phyloP scores from a whole-genome alignment of 2,888 invertebrate species.

The Rhagonycha fulva region DNA sequence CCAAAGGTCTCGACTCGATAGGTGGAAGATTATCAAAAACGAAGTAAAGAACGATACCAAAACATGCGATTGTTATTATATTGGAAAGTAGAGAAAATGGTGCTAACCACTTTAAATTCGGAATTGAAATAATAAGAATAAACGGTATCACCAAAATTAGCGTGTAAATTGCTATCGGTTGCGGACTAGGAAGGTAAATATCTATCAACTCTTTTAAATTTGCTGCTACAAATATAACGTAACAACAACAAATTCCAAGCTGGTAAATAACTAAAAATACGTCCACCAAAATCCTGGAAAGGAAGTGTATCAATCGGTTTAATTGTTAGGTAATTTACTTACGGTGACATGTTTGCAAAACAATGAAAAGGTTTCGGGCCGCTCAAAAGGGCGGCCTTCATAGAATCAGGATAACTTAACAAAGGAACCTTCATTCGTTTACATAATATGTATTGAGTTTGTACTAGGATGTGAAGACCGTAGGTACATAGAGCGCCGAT shows the following conservation, averaged over 20 bases:
- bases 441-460: slow-evolving; percentile 64
- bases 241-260: slow-evolving; percentile 95
- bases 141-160: slow-evolving; percentile 61
- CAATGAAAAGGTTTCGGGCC: slow-evolving; percentile 71
- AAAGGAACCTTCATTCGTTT: slow-evolving; percentile 71
- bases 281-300: slow-evolving; percentile 71
- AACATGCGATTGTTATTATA: slow-evolving; percentile 78
- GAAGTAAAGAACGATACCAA: slow-evolving; percentile 85
- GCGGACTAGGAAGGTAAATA: slow-evolving; percentile 39
- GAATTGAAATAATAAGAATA: slow-evolving; percentile 79
- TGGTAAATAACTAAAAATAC: slow-evolving; percentile 84
- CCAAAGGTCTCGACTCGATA: slow-evolving; percentile 64
- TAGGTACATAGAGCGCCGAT: slow-evolving; percentile 84
- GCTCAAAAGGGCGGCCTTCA: slow-evolving; percentile 74
- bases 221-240: slow-evolving; percentile 77
- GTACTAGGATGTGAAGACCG: slow-evolving; percentile 84
- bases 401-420: slow-evolving; percentile 74
- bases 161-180: slow-evolving; percentile 44
- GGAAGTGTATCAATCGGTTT: slow-evolving; percentile 38
- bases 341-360: slow-evolving; percentile 57
- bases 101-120: slow-evolving; percentile 84
- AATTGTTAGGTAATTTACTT: background rate
- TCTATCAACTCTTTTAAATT: slow-evolving; percentile 50
- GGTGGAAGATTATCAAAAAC: slow-evolving; percentile 74
- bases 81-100: slow-evolving; percentile 92